A percentile compares a stretch with the other conserved stretches of the same genome.
These are phyloP conservation scores for Sarcophilus harrisii DNA, from an alignment of 2,797 vertebrate species.

Conservation along the genomic window DNA sequence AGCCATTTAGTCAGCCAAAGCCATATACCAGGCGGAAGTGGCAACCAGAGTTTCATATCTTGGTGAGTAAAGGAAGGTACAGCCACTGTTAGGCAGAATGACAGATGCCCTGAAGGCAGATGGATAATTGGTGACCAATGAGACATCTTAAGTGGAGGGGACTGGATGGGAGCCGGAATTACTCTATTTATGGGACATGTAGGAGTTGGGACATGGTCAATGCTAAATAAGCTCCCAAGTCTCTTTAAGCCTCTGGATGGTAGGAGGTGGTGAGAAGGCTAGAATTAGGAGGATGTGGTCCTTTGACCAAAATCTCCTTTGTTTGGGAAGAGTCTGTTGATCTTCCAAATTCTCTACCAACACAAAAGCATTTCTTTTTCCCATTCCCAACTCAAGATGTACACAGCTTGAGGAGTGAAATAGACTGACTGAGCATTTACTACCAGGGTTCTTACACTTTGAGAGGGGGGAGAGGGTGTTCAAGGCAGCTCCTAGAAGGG, in stretches of 20 bases:
- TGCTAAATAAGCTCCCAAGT: not conserved
- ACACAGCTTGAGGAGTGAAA: not conserved
- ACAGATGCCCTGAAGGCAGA: not conserved
- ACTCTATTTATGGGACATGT: not conserved
- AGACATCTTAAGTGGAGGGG: not conserved
- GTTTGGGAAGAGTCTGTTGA: not conserved
- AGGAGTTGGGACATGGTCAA: not conserved
- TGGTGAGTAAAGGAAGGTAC: not conserved
- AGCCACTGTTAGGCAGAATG: slow-evolving; percentile 64
- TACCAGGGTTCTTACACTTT: not conserved
- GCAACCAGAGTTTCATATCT: not conserved
- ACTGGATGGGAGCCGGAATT: not conserved
- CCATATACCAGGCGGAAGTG: not conserved
- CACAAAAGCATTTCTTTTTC: not conserved
- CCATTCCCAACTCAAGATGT: not conserved
- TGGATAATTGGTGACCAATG: not conserved
- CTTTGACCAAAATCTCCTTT: not conserved
- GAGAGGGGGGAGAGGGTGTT: not conserved
- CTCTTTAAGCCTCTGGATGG: not conserved
- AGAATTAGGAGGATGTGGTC: not conserved
- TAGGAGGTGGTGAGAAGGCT: not conserved
- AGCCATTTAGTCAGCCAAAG: not conserved
- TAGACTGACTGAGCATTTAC: slow-evolving; percentile 70
- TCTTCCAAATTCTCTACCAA: not conserved
- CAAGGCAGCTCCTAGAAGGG: not conserved